Evolutionary conservation across 30 jellyfish, hydroid and myxozoan genomes (phyloP).

Genomic region (Hydra vulgaris): DNA sequence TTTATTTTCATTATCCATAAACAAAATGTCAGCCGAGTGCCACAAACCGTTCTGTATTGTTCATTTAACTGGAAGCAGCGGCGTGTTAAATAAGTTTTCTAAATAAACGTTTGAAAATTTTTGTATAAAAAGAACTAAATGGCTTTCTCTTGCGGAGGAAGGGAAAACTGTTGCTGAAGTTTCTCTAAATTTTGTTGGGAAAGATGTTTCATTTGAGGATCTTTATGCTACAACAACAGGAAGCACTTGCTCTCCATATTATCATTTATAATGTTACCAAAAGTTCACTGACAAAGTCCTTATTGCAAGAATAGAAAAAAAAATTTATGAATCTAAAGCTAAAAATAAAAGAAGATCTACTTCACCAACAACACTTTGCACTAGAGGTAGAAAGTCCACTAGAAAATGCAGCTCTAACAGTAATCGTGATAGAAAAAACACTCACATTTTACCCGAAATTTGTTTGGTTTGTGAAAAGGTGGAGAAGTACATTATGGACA

Average conservation of each 20-base stretch:
- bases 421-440: conserved; percentile 8
- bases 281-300: not conserved
- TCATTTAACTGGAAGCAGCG: not conserved
- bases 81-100: conserved; percentile 2
- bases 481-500: not conserved
- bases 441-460: conserved; percentile 35
- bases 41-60: conserved; percentile 7
- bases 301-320: conserved; percentile 2
- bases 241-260: not conserved
- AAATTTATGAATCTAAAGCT: not conserved
- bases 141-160: conserved; percentile 8
- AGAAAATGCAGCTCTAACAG: conserved; percentile 3
- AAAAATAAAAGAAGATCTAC: conserved; percentile 1
- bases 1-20: not conserved
- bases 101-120: conserved; percentile 1
- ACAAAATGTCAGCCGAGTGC: conserved; percentile 4
- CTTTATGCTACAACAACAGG: not conserved
- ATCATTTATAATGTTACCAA: conserved; percentile 1
- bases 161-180: not conserved
- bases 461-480: conserved; percentile 26
- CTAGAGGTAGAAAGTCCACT: not conserved
- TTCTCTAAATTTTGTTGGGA: not conserved
- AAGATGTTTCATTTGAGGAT: not conserved
- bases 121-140: not conserved
- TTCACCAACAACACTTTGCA: not conserved